phyloP scores from a whole-genome alignment of 2,888 invertebrate species.

The Mythimna pallens region DNA sequence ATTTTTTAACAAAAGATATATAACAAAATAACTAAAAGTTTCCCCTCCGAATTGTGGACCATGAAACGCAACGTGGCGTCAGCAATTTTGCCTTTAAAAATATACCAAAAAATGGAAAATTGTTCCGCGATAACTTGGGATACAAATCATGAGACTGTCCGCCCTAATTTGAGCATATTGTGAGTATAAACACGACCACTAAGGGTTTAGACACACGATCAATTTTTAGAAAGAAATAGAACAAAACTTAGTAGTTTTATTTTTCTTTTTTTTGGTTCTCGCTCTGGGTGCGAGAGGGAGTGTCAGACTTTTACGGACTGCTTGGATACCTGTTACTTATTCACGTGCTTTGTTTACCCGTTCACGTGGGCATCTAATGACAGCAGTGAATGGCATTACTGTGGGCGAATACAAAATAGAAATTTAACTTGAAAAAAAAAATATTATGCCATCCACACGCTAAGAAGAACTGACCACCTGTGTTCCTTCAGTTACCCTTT shows the following conservation, averaged over 20 bases:
- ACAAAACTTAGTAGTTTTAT: background rate
- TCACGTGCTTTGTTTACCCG: too few relatives aligned
- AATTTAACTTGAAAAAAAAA: too few relatives aligned
- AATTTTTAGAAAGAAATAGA: slow-evolving; percentile 3
- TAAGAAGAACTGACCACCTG: too few relatives aligned
- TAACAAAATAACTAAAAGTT: background rate
- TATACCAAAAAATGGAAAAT: slow-evolving; percentile 24
- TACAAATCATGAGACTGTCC: slow-evolving; percentile 55
- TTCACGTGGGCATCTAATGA: too few relatives aligned
- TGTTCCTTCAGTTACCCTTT: too few relatives aligned
- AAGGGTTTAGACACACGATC: slow-evolving; percentile 12
- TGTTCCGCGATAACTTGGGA: slow-evolving; percentile 30
- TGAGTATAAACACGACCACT: slow-evolving; percentile 42
- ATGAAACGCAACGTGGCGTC: slow-evolving; percentile 14
- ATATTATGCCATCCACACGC: too few relatives aligned
- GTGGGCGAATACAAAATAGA: too few relatives aligned
- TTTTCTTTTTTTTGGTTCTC: background rate
- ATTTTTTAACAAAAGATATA: slow-evolving; percentile 1
- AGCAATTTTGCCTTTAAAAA: slow-evolving; percentile 29
- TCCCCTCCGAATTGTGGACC: slow-evolving; percentile 16
- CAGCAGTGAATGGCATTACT: too few relatives aligned
- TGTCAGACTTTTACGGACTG: too few relatives aligned
- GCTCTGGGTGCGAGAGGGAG: too few relatives aligned
- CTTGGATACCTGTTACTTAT: too few relatives aligned
- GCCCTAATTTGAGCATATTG: slow-evolving; percentile 47